Conservation (phyloP, 64 coral and sea anemone genomes). For the Montipora foliosa region DNA sequence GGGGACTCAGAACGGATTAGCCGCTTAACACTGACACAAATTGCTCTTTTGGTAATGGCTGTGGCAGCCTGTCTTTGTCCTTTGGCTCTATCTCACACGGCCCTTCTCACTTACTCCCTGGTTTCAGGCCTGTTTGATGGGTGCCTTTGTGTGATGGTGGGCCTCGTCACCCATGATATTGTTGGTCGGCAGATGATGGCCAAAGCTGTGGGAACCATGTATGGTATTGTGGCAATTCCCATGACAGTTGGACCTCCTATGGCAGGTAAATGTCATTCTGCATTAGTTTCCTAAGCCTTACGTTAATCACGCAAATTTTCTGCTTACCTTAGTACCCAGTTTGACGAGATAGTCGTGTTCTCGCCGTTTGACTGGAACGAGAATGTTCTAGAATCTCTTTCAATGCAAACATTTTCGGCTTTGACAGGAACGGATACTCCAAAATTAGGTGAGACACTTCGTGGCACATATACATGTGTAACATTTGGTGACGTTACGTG, state of each 20-base stretch:
- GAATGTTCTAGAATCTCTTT: too few species aligned
- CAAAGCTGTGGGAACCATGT: slow-evolving; percentile 68
- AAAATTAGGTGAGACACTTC: too few species aligned
- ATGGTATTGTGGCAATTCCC: slow-evolving; percentile 73
- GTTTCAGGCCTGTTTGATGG: slow-evolving; percentile 69
- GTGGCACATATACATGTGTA: too few species aligned
- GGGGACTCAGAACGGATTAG: slow-evolving; percentile 53
- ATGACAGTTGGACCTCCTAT: slow-evolving; percentile 78
- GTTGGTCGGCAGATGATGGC: slow-evolving; percentile 84
- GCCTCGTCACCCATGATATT: slow-evolving; percentile 87
- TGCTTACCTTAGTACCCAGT: too few species aligned
- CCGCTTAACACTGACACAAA: slow-evolving; percentile 64
- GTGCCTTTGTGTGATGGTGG: slow-evolving; percentile 50
- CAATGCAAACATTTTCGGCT: too few species aligned
- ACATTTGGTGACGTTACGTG: too few species aligned
- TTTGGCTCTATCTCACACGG: slow-evolving; percentile 58
- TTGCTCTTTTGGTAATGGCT: slow-evolving; percentile 66
- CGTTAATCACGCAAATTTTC: too few species aligned
- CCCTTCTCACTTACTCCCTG: slow-evolving; percentile 67
- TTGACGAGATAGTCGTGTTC: too few species aligned
- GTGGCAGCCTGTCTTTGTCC: slow-evolving; percentile 79
- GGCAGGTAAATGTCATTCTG: slow-evolving; percentile 55
- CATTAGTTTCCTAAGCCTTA: too few species aligned
- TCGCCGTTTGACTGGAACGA: too few species aligned
- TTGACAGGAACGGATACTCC: too few species aligned